Percentiles rank a stretch among this genome's conserved stretches.
These are phyloP conservation scores for Alloscopus bannaensis DNA, from an alignment of 2,888 invertebrate genomes.

Conservation along the genomic window DNA sequence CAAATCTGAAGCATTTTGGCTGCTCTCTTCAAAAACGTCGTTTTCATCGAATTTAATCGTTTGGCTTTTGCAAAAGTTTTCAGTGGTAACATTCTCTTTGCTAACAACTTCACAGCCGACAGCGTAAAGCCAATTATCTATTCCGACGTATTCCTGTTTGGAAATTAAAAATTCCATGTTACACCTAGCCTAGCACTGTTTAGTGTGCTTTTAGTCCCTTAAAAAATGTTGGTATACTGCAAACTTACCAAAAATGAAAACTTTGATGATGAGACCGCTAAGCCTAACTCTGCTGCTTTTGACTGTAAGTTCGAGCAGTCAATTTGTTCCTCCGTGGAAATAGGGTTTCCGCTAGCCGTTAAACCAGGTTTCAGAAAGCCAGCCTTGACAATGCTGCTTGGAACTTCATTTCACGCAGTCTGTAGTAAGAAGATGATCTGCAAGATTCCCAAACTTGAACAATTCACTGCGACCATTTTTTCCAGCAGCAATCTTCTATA, in stretches of 20 bases:
- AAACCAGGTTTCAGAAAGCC: slow-evolving; percentile 34
- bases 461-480: slow-evolving; percentile 8
- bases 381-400: slow-evolving; percentile 7
- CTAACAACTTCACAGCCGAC: slow-evolving; percentile 23
- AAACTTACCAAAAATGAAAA: slow-evolving; percentile 33
- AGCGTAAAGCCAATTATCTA: slow-evolving; percentile 44
- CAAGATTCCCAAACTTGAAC: slow-evolving; percentile 10
- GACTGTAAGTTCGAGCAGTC: slow-evolving; percentile 29
- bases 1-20: neutral
- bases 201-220: too few relatives aligned
- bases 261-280: slow-evolving; percentile 31
- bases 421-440: slow-evolving; percentile 29
- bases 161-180: neutral
- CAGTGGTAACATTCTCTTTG: neutral
- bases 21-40: neutral
- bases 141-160: slow-evolving; percentile 43
- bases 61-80: neutral
- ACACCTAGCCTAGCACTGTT: too few relatives aligned
- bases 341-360: neutral
- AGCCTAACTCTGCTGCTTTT: slow-evolving; percentile 37
- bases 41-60: neutral
- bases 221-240: too few relatives aligned
- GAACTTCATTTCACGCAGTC: slow-evolving; percentile 44
- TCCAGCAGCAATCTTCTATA: slow-evolving; percentile 37
- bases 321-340: slow-evolving; percentile 6